Evolutionary conservation across 2,888 invertebrate genomes (phyloP).

Genomic region (Eudasyphora cyanicolor): DNA sequence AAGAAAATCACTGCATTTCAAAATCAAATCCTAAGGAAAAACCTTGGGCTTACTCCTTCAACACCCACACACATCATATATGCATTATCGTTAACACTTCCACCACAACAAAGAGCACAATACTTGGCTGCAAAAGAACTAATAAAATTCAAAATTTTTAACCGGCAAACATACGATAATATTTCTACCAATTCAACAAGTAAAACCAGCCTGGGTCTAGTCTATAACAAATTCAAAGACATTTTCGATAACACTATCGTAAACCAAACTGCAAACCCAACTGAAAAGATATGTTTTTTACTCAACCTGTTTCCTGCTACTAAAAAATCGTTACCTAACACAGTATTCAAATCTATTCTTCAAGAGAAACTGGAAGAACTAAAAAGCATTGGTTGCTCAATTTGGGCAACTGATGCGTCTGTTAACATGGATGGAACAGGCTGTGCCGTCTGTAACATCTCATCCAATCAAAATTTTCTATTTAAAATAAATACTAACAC

Average conservation of each 20-base stretch:
- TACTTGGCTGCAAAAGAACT: slow-evolving; percentile 2
- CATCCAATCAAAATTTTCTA: too few relatives aligned
- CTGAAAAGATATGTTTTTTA: not conserved
- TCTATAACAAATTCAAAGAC: not conserved
- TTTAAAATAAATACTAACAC: too few relatives aligned
- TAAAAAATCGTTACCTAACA: not conserved
- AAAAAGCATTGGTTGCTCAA: not conserved
- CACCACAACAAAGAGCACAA: not conserved
- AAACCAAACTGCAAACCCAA: not conserved
- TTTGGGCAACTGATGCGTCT: not conserved
- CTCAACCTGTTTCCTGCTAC: not conserved
- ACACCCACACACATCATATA: not conserved
- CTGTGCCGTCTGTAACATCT: not conserved
- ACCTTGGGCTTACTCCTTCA: not conserved
- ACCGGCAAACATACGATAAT: not conserved
- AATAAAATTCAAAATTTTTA: not conserved
- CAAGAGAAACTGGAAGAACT: not conserved
- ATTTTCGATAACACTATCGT: not conserved
- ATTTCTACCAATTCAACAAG: not conserved
- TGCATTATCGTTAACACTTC: not conserved
- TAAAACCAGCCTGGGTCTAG: not conserved
- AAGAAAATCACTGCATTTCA: not conserved
- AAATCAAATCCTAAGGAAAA: too few relatives aligned
- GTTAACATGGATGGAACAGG: not conserved
- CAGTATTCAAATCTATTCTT: not conserved